Evolutionary conservation across 2,797 vertebrate species (phyloP), one percentile per base, ranked within the genome.

Genomic region (Eleutherodactylus coqui): DNA sequence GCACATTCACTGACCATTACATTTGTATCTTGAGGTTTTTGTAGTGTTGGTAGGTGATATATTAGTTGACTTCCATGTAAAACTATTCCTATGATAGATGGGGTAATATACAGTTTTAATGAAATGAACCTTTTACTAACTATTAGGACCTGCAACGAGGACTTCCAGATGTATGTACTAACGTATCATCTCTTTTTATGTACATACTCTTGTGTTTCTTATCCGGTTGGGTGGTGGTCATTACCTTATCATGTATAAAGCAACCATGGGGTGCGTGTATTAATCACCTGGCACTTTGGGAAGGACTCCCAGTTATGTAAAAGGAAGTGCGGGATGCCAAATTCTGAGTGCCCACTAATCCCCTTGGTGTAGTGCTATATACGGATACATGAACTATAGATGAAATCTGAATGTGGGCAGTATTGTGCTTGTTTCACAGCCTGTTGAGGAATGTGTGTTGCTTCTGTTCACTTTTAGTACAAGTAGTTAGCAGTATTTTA

Each of bases 201-300:
- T 76, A 43, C 69, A n/a, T 72, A 72, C 21, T 27, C 27, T 72
- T n/a, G 38, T n/a, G 38, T 72, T 72, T 43, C 1, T 72, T 72
- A 45, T 43, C 1, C 38, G n/a, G 10, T 5, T 38, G 64, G 58
- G n/a, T 60, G 60, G 32, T 69, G 64, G 64, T 69, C 32, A 10
- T 38, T 69, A 19, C 7, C 64, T 19, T 21, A 34, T 24, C 7
- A 38, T 69, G 13, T 64, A 16, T 17, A 34, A 64, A 5, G n/a
- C 60, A 62, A 32, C 21, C 69, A 1, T 8, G 43, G 36, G 36
- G 38, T 72, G 36, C 38, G 43, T 43, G 24, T 14, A 72, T 1
- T 70, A 16, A 1, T 70, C 19, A 13, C 24, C 24, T 41, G 36
- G 6, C 36, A 29, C 27, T 29, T 1, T 14, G n/a, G 34, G 62